Percentiles rank a stretch among this genome's conserved stretches.
phyloP scores from a whole-genome alignment of 2,888 invertebrate species.

The Clostera curtula region DNA sequence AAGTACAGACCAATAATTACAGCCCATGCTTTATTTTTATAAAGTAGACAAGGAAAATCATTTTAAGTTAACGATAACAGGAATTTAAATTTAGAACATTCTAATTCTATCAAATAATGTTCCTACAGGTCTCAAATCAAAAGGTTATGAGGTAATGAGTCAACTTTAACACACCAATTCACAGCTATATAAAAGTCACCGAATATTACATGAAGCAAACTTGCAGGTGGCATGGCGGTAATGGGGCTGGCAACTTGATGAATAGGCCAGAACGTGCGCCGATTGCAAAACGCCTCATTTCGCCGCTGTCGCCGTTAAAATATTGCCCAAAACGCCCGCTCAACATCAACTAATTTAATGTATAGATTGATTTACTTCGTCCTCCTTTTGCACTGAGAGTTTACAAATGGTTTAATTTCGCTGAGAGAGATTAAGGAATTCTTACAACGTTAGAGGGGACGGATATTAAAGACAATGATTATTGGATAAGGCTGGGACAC shows the following conservation, averaged over 20 bases:
- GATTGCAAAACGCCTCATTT: constrained; percentile 59
- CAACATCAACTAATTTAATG: constrained; percentile 67
- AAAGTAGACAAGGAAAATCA: too few relatives aligned
- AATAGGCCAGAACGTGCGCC: constrained; percentile 61
- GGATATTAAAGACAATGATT: constrained; percentile 23
- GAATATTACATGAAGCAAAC: constrained; percentile 58
- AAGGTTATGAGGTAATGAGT: constrained; percentile 13
- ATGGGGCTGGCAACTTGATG: constrained; percentile 64
- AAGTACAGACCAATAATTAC: too few relatives aligned
- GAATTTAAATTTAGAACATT: too few relatives aligned
- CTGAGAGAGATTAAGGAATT: constrained; percentile 41
- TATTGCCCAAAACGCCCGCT: constrained; percentile 62
- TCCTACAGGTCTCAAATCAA: too few relatives aligned
- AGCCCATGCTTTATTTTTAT: too few relatives aligned
- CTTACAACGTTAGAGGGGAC: constrained; percentile 23
- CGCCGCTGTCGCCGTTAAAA: constrained; percentile 57
- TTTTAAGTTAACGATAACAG: too few relatives aligned
- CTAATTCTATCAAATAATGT: too few relatives aligned
- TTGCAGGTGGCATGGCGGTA: constrained; percentile 65
- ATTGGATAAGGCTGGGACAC: constrained; percentile 21
- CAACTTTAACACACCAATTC: constrained; percentile 35
- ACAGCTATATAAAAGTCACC: constrained; percentile 48
- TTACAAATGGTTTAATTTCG: constrained; percentile 64
- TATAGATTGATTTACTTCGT: constrained; percentile 63
- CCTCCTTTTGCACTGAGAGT: constrained; percentile 30